Evolutionary conservation across 2,797 vertebrate species (phyloP), one percentile per base, ranked within the genome.

Genomic region (Neosilurus hyrtlii): DNA sequence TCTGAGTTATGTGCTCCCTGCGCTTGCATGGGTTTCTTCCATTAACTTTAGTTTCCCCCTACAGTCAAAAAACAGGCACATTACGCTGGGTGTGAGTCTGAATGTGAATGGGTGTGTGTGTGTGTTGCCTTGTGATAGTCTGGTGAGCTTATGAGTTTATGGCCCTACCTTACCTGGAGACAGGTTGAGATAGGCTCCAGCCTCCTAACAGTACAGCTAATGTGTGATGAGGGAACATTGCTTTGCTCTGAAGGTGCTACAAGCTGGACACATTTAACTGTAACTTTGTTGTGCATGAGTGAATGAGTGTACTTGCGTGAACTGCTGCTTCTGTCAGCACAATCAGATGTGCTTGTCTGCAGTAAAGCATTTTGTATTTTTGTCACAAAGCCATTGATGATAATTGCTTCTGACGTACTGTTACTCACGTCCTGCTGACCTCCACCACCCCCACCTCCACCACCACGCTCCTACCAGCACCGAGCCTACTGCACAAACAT

Each of bases 341-440:
- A 86, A 87, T 88, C 84, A 87, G 54, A 78, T 71, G 65, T 43
- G 54, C 63, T 79, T 84, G 82, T 82, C 81, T 83, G 80, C 76
- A 86, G 57, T 6, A 20, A 74, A 68, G 82, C 57, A 22, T 84
- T 86, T 82, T 82, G 72, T 82, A 86, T 80, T 82, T 83, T 75
- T 66, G 85, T 76, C 83, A 86, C 85, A 86, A 87, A 86, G 82
- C 85, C 85, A 86, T 71, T 86, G 88, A 88, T 85, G 83, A 85
- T 86, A 86, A 89, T 87, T 85, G 80, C 86, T 79, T 82, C 76
- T 77, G 80, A 85, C n/a, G n/a, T n/a, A n/a, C 85, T 80, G 62
- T 84, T 81, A 82, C 80, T 57, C 82, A 82, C 73, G 74, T 83
- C 85, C 80, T 54, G 82, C 86, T 87, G 84, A 82, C 82, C 86